Conservation (phyloP, 2,888 invertebrate species). For the Druceiella hillmani region DNA sequence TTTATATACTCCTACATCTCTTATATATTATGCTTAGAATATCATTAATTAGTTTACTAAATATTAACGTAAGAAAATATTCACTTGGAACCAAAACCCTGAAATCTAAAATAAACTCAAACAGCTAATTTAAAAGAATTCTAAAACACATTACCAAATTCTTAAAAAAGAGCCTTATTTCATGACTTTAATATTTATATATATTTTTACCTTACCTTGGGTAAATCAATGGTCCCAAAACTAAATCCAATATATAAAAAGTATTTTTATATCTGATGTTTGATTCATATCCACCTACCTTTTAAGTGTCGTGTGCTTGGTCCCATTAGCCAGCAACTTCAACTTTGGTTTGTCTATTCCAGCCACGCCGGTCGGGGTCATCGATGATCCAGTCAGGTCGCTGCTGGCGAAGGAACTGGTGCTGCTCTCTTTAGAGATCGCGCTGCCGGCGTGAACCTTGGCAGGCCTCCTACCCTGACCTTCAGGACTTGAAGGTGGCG, state of each 20-base stretch:
- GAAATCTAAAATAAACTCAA: too few relatives aligned
- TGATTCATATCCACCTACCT: conserved; percentile 45
- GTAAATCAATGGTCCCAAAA: too few relatives aligned
- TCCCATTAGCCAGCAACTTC: conserved; percentile 62
- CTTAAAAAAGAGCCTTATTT: too few relatives aligned
- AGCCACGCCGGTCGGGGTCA: conserved; percentile 53
- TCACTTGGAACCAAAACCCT: too few relatives aligned
- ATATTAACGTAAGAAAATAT: too few relatives aligned
- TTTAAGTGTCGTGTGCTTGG: conserved; percentile 66
- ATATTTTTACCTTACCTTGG: too few relatives aligned
- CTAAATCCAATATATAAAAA: not conserved
- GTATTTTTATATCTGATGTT: not conserved
- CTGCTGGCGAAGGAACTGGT: conserved; percentile 63
- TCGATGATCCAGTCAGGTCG: conserved; percentile 57
- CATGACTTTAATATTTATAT: too few relatives aligned
- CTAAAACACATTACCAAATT: too few relatives aligned
- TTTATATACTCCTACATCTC: too few relatives aligned
- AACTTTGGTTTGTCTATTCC: conserved; percentile 61
- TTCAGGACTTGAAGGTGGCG: conserved; percentile 2
- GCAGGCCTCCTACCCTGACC: conserved; percentile 6
- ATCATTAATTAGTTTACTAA: too few relatives aligned
- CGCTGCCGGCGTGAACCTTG: conserved; percentile 27
- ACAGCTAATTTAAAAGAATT: too few relatives aligned
- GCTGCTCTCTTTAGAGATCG: conserved; percentile 62
- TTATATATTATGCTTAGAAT: too few relatives aligned